Base-by-base conservation (phyloP, 1,140 invertebrate genomes). In the Antheraea mylitta region DNA sequence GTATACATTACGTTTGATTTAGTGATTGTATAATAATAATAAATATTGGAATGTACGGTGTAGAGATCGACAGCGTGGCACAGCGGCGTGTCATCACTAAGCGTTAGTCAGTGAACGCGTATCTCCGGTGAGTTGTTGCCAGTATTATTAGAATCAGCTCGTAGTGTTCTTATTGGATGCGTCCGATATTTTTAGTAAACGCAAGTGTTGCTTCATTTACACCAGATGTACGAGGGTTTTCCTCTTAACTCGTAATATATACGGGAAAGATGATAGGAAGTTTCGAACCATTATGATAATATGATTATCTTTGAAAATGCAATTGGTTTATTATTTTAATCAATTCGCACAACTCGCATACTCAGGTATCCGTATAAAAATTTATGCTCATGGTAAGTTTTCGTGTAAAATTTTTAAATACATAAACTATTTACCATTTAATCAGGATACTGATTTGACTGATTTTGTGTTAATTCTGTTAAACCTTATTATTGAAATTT, bases 121-220 rank as follows among this genome's bases (percentile, higher is more conserved):
- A 53, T 7, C 45, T 53, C 16, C 45, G 45, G 13, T 53, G 45
- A 53, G 45, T 53, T 53, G 45, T 53, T 53, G 45, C 16, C 45
- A 6, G 10, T 53, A 53, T 53, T 53, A 53, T 53, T 53, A 53
- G 45, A 53, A 53, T n/a, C 9, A n/a, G 16, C 45, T 53, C 45
- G 45, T 53, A 6, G 11, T 53, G 45, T 16, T 53, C 45, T 53
- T 13, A 13, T 16, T 53, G 45, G 45, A 53, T 53, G 45, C 45
- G 45, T 53, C 45, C 45, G 45, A 53, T 53, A 53, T 53, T 53
- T 53, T 53, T 53, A 53, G 45, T 53, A 53, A 53, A 53, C 45
- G 45, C 45, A 53, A 53, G 45, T 53, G 45, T 53, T 53, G 45
- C 45, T 53, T 53, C 45, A 53, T 53, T 53, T 53, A 53, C 45